Evolutionary conservation across 2,888 invertebrate genomes (phyloP).

Genomic region (Drosophila paracracens): DNA sequence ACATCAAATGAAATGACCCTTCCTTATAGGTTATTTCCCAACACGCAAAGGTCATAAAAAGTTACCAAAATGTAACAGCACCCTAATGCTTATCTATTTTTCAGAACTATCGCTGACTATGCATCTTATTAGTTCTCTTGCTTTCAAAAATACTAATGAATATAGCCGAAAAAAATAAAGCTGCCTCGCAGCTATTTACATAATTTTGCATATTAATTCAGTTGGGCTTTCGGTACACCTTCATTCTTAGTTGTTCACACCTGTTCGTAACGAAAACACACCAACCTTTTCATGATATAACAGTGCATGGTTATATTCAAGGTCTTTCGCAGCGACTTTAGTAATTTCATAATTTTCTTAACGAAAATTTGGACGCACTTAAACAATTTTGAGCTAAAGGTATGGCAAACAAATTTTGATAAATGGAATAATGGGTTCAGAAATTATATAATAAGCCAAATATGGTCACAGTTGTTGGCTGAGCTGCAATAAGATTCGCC

Average conservation of each 20-base stretch:
- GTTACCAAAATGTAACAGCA: neutral
- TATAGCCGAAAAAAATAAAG: neutral
- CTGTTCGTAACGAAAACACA: constrained; percentile 14
- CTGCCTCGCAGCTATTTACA: constrained; percentile 2
- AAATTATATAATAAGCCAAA: constrained; percentile 69
- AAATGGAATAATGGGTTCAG: constrained; percentile 69
- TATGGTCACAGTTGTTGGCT: constrained; percentile 70
- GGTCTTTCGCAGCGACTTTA: constrained; percentile 51
- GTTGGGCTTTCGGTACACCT: constrained; percentile 3
- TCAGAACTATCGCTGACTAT: neutral
- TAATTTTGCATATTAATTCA: constrained; percentile 8
- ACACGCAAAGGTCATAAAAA: neutral
- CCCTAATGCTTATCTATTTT: neutral
- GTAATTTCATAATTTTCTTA: constrained; percentile 58
- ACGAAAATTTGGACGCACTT: constrained; percentile 61
- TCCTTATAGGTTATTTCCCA: neutral
- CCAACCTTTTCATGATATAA: constrained; percentile 38
- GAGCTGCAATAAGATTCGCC: constrained; percentile 57
- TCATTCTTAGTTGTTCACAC: constrained; percentile 19
- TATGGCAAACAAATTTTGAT: constrained; percentile 53
- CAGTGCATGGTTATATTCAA: constrained; percentile 34
- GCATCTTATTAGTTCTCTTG: constrained; percentile 7
- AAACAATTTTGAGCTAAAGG: constrained; percentile 58
- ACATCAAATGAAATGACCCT: neutral
- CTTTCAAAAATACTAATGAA: constrained; percentile 3